Base-by-base conservation (phyloP, 92 coral and sea anemone species). In the Phenganax subtilis region DNA sequence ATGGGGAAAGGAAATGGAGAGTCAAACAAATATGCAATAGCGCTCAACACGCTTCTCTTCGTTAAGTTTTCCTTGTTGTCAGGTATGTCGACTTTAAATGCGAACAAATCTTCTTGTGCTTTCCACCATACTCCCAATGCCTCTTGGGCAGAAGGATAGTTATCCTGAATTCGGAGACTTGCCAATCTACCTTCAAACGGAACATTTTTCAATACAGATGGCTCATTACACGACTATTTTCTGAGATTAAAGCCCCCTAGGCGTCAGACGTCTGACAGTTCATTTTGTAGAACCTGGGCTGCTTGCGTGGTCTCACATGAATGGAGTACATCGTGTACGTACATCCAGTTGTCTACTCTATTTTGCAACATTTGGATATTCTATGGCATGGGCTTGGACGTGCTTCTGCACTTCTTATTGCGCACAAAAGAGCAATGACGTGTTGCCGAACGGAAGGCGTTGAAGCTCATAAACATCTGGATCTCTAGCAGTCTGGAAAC, bases 351-450 rank as follows among this genome's bases (percentile, higher is more conserved):
- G 7, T 77, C 76, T 66, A 87, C 55, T 84, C 81, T 20, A 20
- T 20, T 20, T 20, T 4, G 80, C 88, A 55, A 82, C 86, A 65
- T 74, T 4, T 4, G 83, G 86, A 20, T 30, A 76, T 56, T 77
- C 78, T 54, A 71, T 27, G 25, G 6, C 51, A 86, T 82, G 55
- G n/a, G 86, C 88, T 77, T 88, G 77, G 44, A 84, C 88, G 64
- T 88, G 87, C 51, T 64, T 64, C 37, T 83, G 84, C 9, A 85
- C 80, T 2, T 85, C 75, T 57, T 80, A 77, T 79, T 88, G 84
- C 9, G 90, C 88, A 37, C 83, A 83, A 58, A 81, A 87, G 6
- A 81, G 89, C 10, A 75, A 87, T 25, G 90, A 65, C 51, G 85
- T 75, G 59, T 85, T 81, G 28, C 88, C 83, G 58, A 87, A 84